A percentile compares a stretch with the other conserved stretches of the same genome.
Conservation (phyloP, 2,888 invertebrate species). For the Nemurella pictetii region DNA sequence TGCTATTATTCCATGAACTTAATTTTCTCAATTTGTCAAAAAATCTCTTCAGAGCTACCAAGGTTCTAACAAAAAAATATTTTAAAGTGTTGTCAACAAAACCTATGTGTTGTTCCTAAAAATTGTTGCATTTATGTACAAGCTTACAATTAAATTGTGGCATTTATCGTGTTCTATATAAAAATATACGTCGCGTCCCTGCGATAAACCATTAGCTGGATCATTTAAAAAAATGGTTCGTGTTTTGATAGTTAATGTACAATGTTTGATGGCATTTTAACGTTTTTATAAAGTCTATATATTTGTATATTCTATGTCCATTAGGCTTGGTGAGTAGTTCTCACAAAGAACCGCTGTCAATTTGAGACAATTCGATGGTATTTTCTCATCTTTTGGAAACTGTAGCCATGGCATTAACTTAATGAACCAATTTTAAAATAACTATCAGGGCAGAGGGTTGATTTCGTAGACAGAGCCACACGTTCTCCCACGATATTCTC, state of each 20-base stretch:
- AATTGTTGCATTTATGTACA: background rate
- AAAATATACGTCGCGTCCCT: too few relatives aligned
- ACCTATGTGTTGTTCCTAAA: background rate
- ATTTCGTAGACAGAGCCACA: too few relatives aligned
- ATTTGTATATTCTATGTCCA: background rate
- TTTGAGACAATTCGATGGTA: background rate
- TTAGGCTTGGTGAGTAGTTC: background rate
- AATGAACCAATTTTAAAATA: background rate
- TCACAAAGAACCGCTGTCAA: background rate
- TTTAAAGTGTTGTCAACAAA: background rate
- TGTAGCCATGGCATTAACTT: background rate
- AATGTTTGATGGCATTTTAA: conserved; percentile 5
- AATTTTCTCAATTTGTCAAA: background rate
- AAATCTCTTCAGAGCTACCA: background rate
- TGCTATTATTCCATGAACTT: background rate
- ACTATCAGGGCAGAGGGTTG: background rate
- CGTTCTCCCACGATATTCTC: too few relatives aligned
- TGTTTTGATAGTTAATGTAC: background rate
- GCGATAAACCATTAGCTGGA: background rate
- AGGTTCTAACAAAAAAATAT: background rate
- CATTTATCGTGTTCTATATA: background rate
- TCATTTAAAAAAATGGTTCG: background rate
- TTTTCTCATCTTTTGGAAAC: background rate
- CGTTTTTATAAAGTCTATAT: background rate
- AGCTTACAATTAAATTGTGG: background rate